Conservation (phyloP, 2,113 vertebrate species). For the Salvelinus namaycush region DNA sequence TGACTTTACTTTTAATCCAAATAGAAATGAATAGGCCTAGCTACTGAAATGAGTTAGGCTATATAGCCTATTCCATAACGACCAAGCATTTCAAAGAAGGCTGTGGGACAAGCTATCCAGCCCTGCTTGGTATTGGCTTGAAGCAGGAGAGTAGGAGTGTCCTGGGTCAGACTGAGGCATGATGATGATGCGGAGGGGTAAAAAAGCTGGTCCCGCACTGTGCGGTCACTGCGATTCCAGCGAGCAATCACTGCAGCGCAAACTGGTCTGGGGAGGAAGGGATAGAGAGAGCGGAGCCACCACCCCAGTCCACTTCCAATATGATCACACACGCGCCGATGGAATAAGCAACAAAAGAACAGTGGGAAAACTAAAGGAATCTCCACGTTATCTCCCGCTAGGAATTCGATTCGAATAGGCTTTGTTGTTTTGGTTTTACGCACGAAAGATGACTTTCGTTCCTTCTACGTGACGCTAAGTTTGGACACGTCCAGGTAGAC, state of each 20-base stretch:
- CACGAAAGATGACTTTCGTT: not conserved
- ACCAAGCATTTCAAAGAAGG: too few species aligned
- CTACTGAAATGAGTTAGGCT: too few species aligned
- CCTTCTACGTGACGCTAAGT: not conserved
- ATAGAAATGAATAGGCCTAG: too few species aligned
- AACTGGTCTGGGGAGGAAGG: not conserved
- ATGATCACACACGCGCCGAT: slow-evolving; percentile 20
- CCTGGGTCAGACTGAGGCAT: slow-evolving; percentile 17
- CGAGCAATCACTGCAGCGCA: slow-evolving; percentile 28
- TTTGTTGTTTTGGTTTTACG: not conserved
- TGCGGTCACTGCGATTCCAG: slow-evolving; percentile 59
- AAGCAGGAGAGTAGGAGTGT: slow-evolving; percentile 7
- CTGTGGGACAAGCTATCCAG: too few species aligned
- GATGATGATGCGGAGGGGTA: slow-evolving; percentile 12
- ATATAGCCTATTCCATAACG: too few species aligned
- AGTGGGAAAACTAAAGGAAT: not conserved
- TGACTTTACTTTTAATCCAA: too few species aligned
- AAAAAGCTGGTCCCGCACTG: slow-evolving; percentile 31
- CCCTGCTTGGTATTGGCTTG: too few species aligned
- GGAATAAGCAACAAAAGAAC: slow-evolving; percentile 15
- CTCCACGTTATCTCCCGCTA: not conserved
- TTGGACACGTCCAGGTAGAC: slow-evolving; percentile 1
- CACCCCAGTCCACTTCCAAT: not conserved
- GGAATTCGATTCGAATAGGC: not conserved
- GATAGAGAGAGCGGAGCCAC: slow-evolving; percentile 16